Base-by-base conservation (phyloP, 2,888 invertebrate genomes). In the Hypsopygia costalis region DNA sequence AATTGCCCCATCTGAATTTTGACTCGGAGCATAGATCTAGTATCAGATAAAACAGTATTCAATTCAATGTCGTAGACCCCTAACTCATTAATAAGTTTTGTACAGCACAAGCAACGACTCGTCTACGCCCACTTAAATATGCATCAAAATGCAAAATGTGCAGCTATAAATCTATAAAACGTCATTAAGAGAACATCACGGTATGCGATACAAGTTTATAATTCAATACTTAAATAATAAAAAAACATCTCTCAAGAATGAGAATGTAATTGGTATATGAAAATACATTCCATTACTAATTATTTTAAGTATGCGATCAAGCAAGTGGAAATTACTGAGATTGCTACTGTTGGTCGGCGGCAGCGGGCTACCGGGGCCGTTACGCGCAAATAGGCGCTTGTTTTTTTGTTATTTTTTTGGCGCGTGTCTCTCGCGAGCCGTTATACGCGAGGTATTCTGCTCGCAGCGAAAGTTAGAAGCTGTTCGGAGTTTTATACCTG, bases 391-490 rank as follows among this genome's bases (percentile, higher is more conserved):
- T 75, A 79, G 74, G 74, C 67, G 73, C 71, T 62, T 63, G 58
- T 64, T 71, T 72, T 69, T 60, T 60, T 61, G 49, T 50, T 49
- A 49, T 65, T 69, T 83, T 83, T 87, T 83, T 81, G 82, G 85
- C 85, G 74, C 83, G 86, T 82, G 85, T 81, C 77, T 74, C 70
- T 74, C 69, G 60, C 60, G 70, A 52, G 73, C 85, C 85, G 81
- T 83, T 86, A 85, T 78, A 69, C 68, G 69, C 62, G 77, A 67
- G 66, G 64, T 66, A 69, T 62, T 69, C 61, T 59, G 63, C 45
- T 71, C 74, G 67, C 77, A 85, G 87, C 87, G 87, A 88, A 88
- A 87, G 87, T 88, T 86, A 80, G 65, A 51, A 46, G 46, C 50
- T 48, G 33, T 33, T 33, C 25, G 39, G 22, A 58, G 54, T 51